These are phyloP conservation scores for Emydura subglobosa DNA, from an alignment of 2,113 vertebrate genomes.

Conservation along the genomic window DNA sequence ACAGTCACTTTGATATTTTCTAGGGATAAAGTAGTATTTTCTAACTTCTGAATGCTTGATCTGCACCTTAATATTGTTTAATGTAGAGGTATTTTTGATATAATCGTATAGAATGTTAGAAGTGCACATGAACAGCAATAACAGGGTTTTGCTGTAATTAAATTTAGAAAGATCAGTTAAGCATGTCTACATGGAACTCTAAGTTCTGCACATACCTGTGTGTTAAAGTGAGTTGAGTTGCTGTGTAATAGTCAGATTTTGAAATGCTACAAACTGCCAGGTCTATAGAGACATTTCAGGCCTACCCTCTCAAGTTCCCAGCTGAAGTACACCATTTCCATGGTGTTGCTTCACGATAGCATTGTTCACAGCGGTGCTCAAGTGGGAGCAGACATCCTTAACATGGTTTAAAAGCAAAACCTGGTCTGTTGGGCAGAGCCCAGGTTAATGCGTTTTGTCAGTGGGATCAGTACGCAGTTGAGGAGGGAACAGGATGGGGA, in stretches of 20 bases:
- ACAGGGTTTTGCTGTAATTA: background rate
- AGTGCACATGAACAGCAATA: background rate
- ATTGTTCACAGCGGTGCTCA: background rate
- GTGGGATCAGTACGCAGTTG: background rate
- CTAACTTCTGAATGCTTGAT: background rate
- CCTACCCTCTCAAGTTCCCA: background rate
- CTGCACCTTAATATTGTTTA: background rate
- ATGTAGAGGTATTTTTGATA: background rate
- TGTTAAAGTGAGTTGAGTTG: background rate
- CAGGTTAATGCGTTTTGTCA: background rate
- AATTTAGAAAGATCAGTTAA: background rate
- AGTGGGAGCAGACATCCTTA: background rate
- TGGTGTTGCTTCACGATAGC: background rate
- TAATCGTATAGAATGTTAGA: background rate
- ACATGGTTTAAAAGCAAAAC: background rate
- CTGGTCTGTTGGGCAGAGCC: fast-evolving
- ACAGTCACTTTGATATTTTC: background rate
- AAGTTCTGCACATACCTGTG: background rate
- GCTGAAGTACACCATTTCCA: fast-evolving
- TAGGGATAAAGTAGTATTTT: background rate
- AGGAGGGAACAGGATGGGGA: background rate
- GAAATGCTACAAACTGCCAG: background rate
- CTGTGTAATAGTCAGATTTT: background rate
- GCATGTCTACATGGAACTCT: background rate
- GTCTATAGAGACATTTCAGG: background rate